Conservation (phyloP, 2,797 vertebrate species). For the Erithacus rubecula region DNA sequence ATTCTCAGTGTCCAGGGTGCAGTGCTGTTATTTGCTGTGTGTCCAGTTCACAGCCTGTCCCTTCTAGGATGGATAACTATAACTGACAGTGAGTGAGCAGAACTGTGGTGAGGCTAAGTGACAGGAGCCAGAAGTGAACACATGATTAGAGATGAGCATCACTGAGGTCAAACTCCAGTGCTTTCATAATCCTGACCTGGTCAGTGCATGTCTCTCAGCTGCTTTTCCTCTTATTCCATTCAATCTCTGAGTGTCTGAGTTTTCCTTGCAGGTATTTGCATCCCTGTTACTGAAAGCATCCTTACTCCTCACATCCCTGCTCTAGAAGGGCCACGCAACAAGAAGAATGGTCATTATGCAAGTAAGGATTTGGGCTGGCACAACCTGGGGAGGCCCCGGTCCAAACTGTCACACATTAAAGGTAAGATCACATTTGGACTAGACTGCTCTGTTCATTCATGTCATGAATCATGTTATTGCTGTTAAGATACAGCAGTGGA, state of each 20-base stretch:
- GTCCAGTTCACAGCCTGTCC: too few species aligned
- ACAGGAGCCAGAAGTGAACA: not conserved
- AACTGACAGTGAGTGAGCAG: not conserved
- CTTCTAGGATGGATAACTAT: too few species aligned
- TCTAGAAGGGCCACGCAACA: conserved; percentile 85
- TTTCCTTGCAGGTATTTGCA: conserved; percentile 85
- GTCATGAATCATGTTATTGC: not conserved
- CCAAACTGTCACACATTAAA: conserved; percentile 88
- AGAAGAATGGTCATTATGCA: conserved; percentile 77
- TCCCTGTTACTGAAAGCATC: conserved; percentile 88
- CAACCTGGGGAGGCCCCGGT: conserved; percentile 82
- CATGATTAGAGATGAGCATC: accelerated
- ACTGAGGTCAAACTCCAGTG: not conserved
- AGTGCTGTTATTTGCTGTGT: too few species aligned
- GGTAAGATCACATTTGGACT: conserved; percentile 70
- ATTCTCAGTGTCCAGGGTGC: too few species aligned
- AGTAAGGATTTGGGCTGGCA: conserved; percentile 91
- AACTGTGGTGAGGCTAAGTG: not conserved
- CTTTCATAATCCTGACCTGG: not conserved
- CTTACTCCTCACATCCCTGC: conserved; percentile 88
- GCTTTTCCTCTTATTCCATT: not conserved
- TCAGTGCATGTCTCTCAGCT: not conserved
- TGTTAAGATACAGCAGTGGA: not conserved
- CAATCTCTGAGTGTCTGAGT: not conserved
- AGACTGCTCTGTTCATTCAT: not conserved